Base-by-base conservation (phyloP, 2,797 vertebrate genomes). In the Poeciliopsis gracilis region DNA sequence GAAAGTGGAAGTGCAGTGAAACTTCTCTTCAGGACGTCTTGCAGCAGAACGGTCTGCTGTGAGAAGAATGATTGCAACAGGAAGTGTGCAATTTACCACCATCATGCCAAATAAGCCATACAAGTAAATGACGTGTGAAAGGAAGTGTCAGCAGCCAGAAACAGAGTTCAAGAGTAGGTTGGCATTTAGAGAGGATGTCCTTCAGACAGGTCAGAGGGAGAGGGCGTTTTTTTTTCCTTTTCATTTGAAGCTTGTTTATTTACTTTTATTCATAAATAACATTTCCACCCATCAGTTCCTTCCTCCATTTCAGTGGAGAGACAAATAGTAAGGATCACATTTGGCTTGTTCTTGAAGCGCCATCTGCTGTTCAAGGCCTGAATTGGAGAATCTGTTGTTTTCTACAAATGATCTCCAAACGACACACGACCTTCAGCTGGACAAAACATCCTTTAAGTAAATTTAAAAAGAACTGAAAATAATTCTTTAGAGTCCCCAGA, bases 51-150 rank as follows among this genome's bases (percentile, higher is more conserved):
- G 6, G 7, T 25, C 16, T 53, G 38, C 38, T 15, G 67, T 78
- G 6, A 82, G 73, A 70, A 74, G 36, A 59, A 15, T 23, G 75
- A 53, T 66, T 69, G 51, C 76, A 84, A 87, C 73, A 89, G 86
- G 84, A 91, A 90, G 78, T 76, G 30, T 74, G 81, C 67, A 46
- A 45, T 51, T 81, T 63, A 18, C 1, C 70, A 47, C 55, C 41
- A 28, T 25, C 36, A 12, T 3, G 12, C 38, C 20, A 36, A 5
- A 78, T 28, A 78, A 38, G 59, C 2, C 30, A 57, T 77, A 75
- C 2, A 57, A 61, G 33, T 86, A 46, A 78, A 33, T 0, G 9
- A 1, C 30, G n/a, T 5, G 20, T 12, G 76, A 82, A 30, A 77
- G 33, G 43, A 75, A 80, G 57, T 1, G 16, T 28, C 6, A 1